phyloP scores from a whole-genome alignment of 2,113 vertebrate species.

The Eleginops maclovinus region DNA sequence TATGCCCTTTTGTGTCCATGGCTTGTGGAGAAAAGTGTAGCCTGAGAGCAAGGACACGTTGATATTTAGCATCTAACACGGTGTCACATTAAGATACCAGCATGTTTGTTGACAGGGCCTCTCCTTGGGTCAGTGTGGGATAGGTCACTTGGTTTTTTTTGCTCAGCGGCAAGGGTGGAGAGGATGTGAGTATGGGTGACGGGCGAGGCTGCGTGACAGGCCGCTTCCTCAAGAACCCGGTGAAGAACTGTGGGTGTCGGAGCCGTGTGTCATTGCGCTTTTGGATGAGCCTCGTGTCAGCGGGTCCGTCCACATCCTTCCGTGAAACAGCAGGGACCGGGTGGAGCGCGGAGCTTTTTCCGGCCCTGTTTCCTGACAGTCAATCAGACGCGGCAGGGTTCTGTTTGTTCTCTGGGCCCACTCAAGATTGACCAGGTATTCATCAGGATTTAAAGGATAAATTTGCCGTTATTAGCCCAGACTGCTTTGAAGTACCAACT shows the following conservation, averaged over 20 bases:
- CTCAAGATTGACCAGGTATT: neutral
- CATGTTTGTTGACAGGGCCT: constrained; percentile 31
- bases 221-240: neutral
- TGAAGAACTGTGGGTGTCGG: constrained; percentile 36
- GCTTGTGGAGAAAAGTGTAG: neutral
- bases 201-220: constrained; percentile 28
- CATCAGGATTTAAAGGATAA: neutral
- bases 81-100: constrained; percentile 32
- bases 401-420: neutral
- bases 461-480: neutral
- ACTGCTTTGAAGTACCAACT: neutral
- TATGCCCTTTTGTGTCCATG: constrained; percentile 30
- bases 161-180: neutral
- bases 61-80: constrained; percentile 30
- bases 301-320: constrained; percentile 2
- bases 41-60: constrained; percentile 26
- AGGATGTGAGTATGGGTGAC: constrained; percentile 23
- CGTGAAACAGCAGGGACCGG: neutral
- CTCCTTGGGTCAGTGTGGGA: constrained; percentile 29
- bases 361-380: neutral
- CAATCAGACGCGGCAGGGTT: neutral
- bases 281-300: constrained; percentile 8
- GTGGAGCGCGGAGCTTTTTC: neutral
- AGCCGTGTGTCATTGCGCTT: constrained; percentile 14
- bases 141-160: constrained; percentile 30